Evolutionary conservation across 2,888 invertebrate species (phyloP), one percentile per base, ranked within the genome.

Genomic region (Charanyca ferruginea): DNA sequence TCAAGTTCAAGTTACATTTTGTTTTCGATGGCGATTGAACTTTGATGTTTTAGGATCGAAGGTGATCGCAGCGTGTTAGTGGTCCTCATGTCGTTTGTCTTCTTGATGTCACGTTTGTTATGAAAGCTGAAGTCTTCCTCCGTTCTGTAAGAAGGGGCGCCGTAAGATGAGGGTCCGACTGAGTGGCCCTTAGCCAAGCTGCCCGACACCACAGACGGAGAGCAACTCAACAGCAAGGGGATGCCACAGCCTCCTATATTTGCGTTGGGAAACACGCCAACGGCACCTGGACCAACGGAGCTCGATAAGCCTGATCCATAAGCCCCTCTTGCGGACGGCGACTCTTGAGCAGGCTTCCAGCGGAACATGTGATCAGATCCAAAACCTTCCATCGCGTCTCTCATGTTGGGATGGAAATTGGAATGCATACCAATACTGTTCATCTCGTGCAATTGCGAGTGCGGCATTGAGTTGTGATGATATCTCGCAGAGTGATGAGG

Each of bases 141-240:
- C 2, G 83, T 77, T 75, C 93, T 91, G 77, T 92, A 95, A 0
- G 90, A 85, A 16, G 93, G 87, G 1, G 87, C 73, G 7, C 83
- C 73, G 73, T 90, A 90, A 13, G 77, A 66, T 2, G 69, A 52
- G 18, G 49, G 51, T 25, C 87, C 76, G 2, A 85, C 69, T 7
- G 89, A 81, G 18, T 90, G 88, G 1, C 89, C 49, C 68, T 93
- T 93, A 7, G 92, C 89, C 70, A 94, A 80, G 67, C 89, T 92
- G 6, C 94, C 94, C 11, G 91, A 87, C 1, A 91, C 91, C 8
- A 95, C 91, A 0, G 91, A 90, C 1, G 95, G 95, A 0, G 92
- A 92, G 79, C 95, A 95, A 80, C 95, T 95, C 47, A 95, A 80
- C 32, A 95, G 83, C 55, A 95, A 78, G 3, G 95, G 95, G 38